Base-by-base conservation (phyloP, 2,888 invertebrate genomes). In the Rotaria macrura region DNA sequence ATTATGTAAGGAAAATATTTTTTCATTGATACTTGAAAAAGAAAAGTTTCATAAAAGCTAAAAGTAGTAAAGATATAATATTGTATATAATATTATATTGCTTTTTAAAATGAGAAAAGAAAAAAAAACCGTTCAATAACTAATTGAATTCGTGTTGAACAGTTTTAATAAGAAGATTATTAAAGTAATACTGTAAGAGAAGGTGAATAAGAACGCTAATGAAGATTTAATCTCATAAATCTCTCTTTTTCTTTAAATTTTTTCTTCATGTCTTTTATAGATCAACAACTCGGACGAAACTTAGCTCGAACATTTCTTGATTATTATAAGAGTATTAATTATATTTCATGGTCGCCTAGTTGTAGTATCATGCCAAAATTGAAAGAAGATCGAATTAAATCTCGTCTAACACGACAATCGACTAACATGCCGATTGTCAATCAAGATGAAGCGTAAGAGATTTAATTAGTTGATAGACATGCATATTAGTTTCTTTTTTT, bases 251-350 rank as follows among this genome's bases (percentile, higher is more conserved):
- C 14, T 47, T 47, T 47, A 47, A 47, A 9, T 49, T 52, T 34
- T 40, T 9, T 43, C 57, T 54, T 25, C 10, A 79, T 25, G 40
- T 47, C 25, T 38, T 52, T n/a, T 84, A 9, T 89, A 95, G 94
- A 95, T 92, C 94, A 94, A 91, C 93, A 94, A 87, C 93, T 94
- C 83, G 95, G 95, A 0, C 92, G 95, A 87, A 95, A 95, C 90
- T 91, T 95, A 87, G 93, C 93, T 0, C 92, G 94, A 83, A 94
- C 95, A 3, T 93, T 95, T 89, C 91, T 94, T 85, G 95, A 95
- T 90, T 95, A 95, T 91, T 95, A 95, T 91, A 93, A 94, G 88
- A 93, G 94, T n/a, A 84, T 74, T 34, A 86, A 86, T 84, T 85
- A 86, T 57, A 52, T 86, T 52, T 52, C 52, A 29, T 86, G 84